Base-by-base conservation (phyloP, 1,140 invertebrate genomes). In the Triops longicaudatus region DNA sequence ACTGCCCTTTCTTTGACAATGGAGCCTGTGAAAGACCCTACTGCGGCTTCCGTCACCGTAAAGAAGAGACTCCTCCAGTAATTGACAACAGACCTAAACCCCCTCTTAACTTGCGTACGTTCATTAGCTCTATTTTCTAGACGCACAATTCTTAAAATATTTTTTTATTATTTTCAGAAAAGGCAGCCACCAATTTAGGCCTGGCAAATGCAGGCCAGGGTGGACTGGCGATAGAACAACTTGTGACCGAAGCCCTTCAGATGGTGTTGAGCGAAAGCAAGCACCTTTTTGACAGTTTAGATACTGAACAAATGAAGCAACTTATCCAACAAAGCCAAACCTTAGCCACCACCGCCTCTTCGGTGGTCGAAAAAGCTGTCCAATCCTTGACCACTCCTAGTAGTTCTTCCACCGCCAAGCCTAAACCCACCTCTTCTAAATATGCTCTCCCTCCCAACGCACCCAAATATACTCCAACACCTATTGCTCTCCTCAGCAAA, bases 21-120 rank as follows among this genome's bases (percentile, higher is more conserved):
- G 90, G 91, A 50, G 84, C 87, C 73, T 96, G 94, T 85, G 91
- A 92, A 79, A 88, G 94, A 81, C 92, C 93, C 26, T 93, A 95
- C 84, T 96, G 94, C 85, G 93, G 95, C 85, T 96, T 93, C 83
- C 90, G 91, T 83, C 94, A 96, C 85, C 85, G 88, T 80, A 90
- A 89, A 81, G 90, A 88, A 87, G 88, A 83, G 85, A 75, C 72
- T 63, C 72, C 22, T 14, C 28, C 14, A 74, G 41, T 26, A 42
- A 79, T 14, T 11, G 43, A 78, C 37, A 50, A 14, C 17, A 27
- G 43, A 78, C 22, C 11, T 72, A 43, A 26, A 28, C 75, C 27
- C 1, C 75, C 26, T 42, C 71, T 27, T n/a, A 77, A 28, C 26
- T 44, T 26, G 44, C 28, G 28, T 73, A 72, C n/a, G 73, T 73